phyloP scores from a whole-genome alignment of 2,113 vertebrate species.

The Ictidomys tridecemlineatus region DNA sequence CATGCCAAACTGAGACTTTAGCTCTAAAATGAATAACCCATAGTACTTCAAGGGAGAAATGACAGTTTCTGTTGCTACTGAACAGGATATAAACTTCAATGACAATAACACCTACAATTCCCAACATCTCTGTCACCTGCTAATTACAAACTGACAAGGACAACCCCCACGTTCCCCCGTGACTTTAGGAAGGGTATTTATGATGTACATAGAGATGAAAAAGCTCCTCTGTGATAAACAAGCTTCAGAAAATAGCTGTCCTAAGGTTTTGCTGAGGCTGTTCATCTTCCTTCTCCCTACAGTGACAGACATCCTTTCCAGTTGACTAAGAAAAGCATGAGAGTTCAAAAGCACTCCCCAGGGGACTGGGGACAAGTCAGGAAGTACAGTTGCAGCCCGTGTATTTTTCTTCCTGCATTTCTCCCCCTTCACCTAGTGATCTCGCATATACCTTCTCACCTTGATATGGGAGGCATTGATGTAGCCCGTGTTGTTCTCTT shows the following conservation, averaged over 20 bases:
- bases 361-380: conserved; percentile 8
- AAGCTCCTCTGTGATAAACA: not conserved
- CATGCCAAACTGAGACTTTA: too few relatives aligned
- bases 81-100: not conserved
- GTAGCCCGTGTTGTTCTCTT: conserved; percentile 97
- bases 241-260: not conserved
- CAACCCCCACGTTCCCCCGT: not conserved
- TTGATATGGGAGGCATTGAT: conserved; percentile 97
- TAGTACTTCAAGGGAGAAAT: not conserved
- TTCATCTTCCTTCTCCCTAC: not conserved
- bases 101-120: not conserved
- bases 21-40: not conserved
- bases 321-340: not conserved
- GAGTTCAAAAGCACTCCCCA: not conserved
- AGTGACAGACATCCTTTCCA: not conserved
- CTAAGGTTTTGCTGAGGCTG: not conserved
- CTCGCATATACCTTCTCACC: conserved; percentile 82
- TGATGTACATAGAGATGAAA: not conserved
- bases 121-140: not conserved
- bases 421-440: not conserved
- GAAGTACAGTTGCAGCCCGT: not conserved
- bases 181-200: not conserved
- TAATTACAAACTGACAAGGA: not conserved
- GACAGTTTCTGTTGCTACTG: not conserved
- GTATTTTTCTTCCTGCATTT: not conserved